Base-by-base conservation (phyloP, 37 sponge, comb jelly and placozoan species). In the Amphimedon queenslandica region DNA sequence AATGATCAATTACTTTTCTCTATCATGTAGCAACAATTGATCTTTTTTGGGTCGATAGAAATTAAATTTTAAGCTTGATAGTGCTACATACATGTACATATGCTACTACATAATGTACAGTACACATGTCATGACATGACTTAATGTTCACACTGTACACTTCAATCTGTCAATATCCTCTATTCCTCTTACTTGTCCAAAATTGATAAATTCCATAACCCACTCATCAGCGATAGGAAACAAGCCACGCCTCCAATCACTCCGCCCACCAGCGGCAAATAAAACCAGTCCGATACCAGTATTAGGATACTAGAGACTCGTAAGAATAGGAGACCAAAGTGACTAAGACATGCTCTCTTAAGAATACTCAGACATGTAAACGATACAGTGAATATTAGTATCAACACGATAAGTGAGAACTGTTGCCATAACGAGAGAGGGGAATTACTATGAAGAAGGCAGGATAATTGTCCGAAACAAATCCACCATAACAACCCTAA, bases 131-230 rank as follows among this genome's bases (percentile, higher is more conserved):
- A n/a, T n/a, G n/a, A n/a, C n/a, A n/a, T n/a, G n/a, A n/a, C n/a
- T n/a, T n/a, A n/a, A n/a, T n/a, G n/a, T n/a, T n/a, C n/a, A n/a
- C n/a, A n/a, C n/a, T n/a, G n/a, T n/a, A n/a, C n/a, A n/a, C n/a
- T n/a, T n/a, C n/a, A n/a, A n/a, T n/a, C n/a, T n/a, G n/a, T n/a
- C n/a, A n/a, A n/a, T n/a, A n/a, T n/a, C n/a, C 23, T 57, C 16
- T 21, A 64, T 67, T 34, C 18, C 1, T 58, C 86, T 63, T 34
- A 86, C 80, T 47, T 8, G 13, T 47, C 53, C 8, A 47, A 18
- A 47, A 18, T 47, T 8, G 53, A 47, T 13, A 47, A 18, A 47
- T 47, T 47, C 53, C 53, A 47, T 13, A 8, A 47, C 8, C 53
- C 13, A 47, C 13, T 13, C 13, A 47, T 13, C 13, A 47, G 13